Evolutionary conservation across 2,888 invertebrate genomes (phyloP).

Genomic region (Mythimna ferrago): DNA sequence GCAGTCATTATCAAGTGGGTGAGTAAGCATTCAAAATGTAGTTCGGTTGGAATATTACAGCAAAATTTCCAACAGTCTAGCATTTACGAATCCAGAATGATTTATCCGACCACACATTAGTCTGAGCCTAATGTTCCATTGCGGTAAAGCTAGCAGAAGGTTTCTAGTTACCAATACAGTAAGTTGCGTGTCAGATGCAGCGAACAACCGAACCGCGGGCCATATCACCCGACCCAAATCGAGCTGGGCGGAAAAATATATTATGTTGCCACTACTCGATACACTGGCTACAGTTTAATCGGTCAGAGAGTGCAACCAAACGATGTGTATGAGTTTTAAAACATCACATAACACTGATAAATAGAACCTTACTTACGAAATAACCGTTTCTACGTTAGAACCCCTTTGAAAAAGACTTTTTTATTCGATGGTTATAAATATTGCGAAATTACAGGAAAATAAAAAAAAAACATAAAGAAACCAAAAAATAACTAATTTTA

Average conservation of each 20-base stretch:
- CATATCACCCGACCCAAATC: conserved; percentile 74
- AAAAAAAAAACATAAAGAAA: too few species aligned
- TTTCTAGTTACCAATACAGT: conserved; percentile 54
- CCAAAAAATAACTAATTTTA: too few species aligned
- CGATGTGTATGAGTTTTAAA: too few species aligned
- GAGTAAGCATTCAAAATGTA: not conserved
- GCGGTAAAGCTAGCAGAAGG: conserved; percentile 52
- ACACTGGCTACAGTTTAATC: conserved; percentile 6
- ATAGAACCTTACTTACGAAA: too few species aligned
- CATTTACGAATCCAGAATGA: conserved; percentile 27
- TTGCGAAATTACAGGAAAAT: too few species aligned
- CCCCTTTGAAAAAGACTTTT: too few species aligned
- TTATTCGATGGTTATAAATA: too few species aligned
- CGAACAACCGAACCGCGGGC: conserved; percentile 67
- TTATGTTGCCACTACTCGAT: conserved; percentile 57
- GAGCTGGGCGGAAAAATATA: conserved; percentile 64
- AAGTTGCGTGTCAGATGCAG: conserved; percentile 77
- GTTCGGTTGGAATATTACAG: conserved; percentile 6
- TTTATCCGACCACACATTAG: conserved; percentile 43
- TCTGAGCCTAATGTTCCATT: conserved; percentile 47
- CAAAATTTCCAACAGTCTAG: conserved; percentile 1
- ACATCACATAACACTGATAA: too few species aligned
- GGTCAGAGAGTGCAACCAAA: not conserved
- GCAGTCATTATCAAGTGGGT: not conserved
- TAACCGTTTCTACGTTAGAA: too few species aligned